phyloP scores from a whole-genome alignment of 1,140 invertebrate species.

The Oedothorax gibbosus region DNA sequence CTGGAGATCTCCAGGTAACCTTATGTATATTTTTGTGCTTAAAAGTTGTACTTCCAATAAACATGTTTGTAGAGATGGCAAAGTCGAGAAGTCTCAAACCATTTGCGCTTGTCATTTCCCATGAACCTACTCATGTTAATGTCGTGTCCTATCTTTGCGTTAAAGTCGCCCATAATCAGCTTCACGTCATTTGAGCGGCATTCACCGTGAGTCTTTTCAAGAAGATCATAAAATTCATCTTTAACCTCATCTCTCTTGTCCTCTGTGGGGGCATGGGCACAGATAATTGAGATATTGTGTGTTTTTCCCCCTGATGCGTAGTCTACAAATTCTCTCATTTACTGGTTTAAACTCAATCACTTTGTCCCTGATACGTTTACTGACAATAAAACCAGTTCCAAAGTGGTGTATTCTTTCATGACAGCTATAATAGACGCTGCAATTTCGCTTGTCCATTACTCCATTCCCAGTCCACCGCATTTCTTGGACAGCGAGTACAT shows the following conservation, averaged over 20 bases:
- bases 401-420: conserved; percentile 37
- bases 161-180: conserved; percentile 28
- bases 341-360: conserved; percentile 25
- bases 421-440: conserved; percentile 25
- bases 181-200: conserved; percentile 29
- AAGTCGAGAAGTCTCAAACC: not conserved
- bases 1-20: conserved; percentile 10
- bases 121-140: conserved; percentile 10
- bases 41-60: conserved; percentile 6
- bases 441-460: conserved; percentile 31
- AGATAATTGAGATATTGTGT: conserved; percentile 23
- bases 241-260: conserved; percentile 25
- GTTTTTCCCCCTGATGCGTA: conserved; percentile 36
- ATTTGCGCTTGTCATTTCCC: conserved; percentile 14
- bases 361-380: conserved; percentile 29
- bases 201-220: conserved; percentile 25
- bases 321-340: conserved; percentile 34
- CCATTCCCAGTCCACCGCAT: conserved; percentile 32
- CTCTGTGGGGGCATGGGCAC: conserved; percentile 30
- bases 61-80: not conserved
- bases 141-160: no score
- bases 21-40: conserved; percentile 28
- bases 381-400: conserved; percentile 38
- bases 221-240: conserved; percentile 44
- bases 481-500: conserved; percentile 41